Evolutionary conservation across 1,140 invertebrate species (phyloP).

Genomic region (Leptopilina clavipes): DNA sequence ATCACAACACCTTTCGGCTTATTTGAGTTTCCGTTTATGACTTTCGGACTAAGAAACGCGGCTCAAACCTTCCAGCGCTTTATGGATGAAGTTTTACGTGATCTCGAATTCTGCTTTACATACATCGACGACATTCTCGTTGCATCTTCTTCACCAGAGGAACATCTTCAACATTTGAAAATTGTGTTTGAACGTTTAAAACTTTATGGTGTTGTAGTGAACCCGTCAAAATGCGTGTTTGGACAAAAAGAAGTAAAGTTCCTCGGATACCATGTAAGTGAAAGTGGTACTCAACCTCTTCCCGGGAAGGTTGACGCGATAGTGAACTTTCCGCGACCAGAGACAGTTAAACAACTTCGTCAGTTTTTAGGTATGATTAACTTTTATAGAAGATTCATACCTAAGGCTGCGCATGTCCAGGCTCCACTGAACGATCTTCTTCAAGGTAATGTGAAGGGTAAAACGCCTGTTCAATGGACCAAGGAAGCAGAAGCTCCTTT

Average conservation of each 20-base stretch:
- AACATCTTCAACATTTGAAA: slow-evolving; percentile 41
- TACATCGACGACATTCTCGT: too few relatives aligned
- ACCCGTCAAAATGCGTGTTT: slow-evolving; percentile 20
- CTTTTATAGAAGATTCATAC: slow-evolving; percentile 35
- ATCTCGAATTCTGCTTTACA: too few relatives aligned
- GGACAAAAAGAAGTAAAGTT: slow-evolving; percentile 8
- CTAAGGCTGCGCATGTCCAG: neutral
- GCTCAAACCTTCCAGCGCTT: too few relatives aligned
- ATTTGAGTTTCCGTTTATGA: too few relatives aligned
- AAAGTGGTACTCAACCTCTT: slow-evolving; percentile 1
- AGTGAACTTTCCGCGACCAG: neutral
- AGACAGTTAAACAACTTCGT: slow-evolving; percentile 31
- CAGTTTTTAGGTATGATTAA: slow-evolving; percentile 39
- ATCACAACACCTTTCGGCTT: too few relatives aligned
- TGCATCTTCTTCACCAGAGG: slow-evolving; percentile 36
- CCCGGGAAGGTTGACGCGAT: slow-evolving; percentile 22
- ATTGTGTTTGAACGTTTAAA: neutral
- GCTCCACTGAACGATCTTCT: neutral
- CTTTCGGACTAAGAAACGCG: too few relatives aligned
- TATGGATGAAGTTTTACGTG: too few relatives aligned
- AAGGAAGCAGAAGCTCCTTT: neutral
- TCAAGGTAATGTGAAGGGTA: neutral
- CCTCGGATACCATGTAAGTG: slow-evolving; percentile 17
- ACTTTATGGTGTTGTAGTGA: neutral
- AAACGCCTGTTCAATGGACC: slow-evolving; percentile 25